Conservation (phyloP, 2,113 vertebrate species). For the Carettochelys insculpta region DNA sequence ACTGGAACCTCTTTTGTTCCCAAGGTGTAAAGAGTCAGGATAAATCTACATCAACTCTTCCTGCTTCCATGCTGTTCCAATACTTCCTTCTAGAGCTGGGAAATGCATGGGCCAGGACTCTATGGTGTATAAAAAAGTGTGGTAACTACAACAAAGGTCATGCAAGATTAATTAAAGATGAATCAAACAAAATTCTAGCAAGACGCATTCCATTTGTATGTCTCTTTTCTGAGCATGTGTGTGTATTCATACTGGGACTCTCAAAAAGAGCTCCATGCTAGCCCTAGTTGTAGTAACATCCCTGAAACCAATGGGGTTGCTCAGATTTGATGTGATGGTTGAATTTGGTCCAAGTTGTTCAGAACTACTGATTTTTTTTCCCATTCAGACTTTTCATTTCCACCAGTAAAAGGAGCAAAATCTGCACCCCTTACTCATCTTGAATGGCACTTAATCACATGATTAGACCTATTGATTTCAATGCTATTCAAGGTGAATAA, state of each 20-base stretch:
- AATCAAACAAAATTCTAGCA: background rate
- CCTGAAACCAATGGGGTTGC: background rate
- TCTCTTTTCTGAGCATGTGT: background rate
- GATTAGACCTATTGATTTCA: background rate
- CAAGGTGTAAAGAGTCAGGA: background rate
- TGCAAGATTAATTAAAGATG: background rate
- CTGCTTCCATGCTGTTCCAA: background rate
- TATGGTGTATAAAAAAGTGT: background rate
- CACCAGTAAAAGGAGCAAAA: background rate
- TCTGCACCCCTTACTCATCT: background rate
- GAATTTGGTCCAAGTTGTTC: background rate
- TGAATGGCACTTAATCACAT: background rate
- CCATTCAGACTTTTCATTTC: background rate
- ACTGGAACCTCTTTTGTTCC: rapidly evolving
- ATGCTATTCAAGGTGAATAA: background rate
- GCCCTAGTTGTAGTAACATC: background rate
- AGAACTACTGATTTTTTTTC: background rate
- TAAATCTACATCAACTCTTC: background rate
- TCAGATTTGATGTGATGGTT: background rate
- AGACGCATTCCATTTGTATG: background rate
- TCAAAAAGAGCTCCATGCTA: background rate
- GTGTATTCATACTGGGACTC: background rate
- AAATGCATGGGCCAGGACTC: background rate
- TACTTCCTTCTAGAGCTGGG: background rate
- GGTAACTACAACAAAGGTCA: background rate